Conservation (phyloP, 2,113 vertebrate genomes). For the Apeltes quadracus region DNA sequence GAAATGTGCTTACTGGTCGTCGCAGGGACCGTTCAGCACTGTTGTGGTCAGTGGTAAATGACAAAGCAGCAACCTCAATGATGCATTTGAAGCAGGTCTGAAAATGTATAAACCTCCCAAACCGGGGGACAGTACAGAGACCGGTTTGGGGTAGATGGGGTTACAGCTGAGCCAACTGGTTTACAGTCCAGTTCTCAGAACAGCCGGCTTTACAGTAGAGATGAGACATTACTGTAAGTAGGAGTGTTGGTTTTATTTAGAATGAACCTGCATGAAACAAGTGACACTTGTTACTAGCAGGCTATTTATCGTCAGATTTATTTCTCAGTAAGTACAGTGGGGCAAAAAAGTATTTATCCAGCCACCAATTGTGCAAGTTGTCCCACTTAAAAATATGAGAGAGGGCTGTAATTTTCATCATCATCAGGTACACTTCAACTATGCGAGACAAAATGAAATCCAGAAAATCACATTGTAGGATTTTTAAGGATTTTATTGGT, state of each 20-base stretch:
- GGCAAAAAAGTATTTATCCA: no score
- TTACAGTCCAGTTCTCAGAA: no score
- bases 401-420: no score
- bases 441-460: no score
- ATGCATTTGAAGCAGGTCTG: slow-evolving; percentile 17
- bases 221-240: not conserved
- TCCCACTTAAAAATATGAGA: no score
- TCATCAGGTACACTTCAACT: no score
- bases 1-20: slow-evolving; percentile 30
- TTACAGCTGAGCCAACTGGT: no score
- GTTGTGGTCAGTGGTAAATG: slow-evolving; percentile 47
- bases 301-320: not conserved
- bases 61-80: slow-evolving; percentile 20
- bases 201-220: not conserved
- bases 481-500: no score
- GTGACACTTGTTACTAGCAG: not conserved
- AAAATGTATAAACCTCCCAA: slow-evolving; percentile 18
- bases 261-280: not conserved
- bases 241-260: slow-evolving; percentile 1
- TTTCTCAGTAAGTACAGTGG: not conserved
- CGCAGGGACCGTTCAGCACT: not conserved
- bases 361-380: no score
- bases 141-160: slow-evolving; percentile 22
- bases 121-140: slow-evolving; percentile 61
- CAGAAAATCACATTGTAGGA: no score